These are phyloP conservation scores for Aselliscus stoliczkanus DNA, from an alignment of 2,797 vertebrate genomes.

Conservation along the genomic window DNA sequence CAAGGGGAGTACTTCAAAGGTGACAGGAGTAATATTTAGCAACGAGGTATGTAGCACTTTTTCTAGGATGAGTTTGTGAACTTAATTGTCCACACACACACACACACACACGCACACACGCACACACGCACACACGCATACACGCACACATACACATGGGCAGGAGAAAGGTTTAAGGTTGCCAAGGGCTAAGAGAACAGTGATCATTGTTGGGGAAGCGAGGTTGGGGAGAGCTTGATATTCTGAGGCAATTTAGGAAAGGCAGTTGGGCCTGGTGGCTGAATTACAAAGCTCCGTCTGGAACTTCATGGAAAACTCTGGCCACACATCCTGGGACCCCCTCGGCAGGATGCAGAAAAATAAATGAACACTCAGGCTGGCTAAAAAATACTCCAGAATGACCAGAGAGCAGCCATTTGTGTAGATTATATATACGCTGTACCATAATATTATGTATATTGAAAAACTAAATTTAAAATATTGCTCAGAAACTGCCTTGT, in stretches of 20 bases:
- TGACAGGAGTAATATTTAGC: too few relatives aligned
- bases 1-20: too few relatives aligned
- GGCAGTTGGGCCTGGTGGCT: not conserved
- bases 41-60: too few relatives aligned
- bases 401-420: not conserved
- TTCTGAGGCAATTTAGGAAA: not conserved
- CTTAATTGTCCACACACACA: too few relatives aligned
- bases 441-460: not conserved
- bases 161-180: not conserved
- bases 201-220: not conserved
- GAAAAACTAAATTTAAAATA: slow-evolving; percentile 6
- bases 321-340: not conserved
- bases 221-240: not conserved
- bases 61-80: too few relatives aligned
- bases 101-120: too few relatives aligned
- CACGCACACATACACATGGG: too few relatives aligned
- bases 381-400: not conserved
- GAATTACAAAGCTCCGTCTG: not conserved
- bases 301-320: slow-evolving; percentile 38
- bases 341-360: not conserved
- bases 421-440: not conserved
- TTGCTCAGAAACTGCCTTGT: not conserved
- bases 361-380: not conserved
- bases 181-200: not conserved
- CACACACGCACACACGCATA: too few relatives aligned